Evolutionary conservation across 2,888 invertebrate genomes (phyloP), one percentile per base, ranked within the genome.

Genomic region (Cerceris rybyensis): DNA sequence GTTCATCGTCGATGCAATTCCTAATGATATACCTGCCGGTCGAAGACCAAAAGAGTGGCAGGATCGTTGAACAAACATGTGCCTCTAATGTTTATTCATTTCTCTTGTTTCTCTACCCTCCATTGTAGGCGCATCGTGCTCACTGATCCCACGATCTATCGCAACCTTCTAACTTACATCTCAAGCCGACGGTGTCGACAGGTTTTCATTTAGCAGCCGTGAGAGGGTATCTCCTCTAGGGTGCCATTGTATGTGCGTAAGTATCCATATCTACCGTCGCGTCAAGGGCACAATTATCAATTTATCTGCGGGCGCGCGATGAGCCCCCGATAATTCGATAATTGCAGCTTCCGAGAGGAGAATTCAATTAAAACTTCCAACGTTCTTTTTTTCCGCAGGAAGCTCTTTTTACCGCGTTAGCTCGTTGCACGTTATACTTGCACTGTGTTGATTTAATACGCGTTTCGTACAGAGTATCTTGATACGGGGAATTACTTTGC

Each of bases 51-150:
- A 75, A 55, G 66, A 60, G 67, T 54, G n/a, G n/a, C n/a, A 59
- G 66, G 64, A 70, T 73, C 72, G 69, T 63, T 43, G 66, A 58
- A 63, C 75, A 80, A 82, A 82, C 76, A 74, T 49, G 70, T 63
- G 57, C 39, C 54, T 70, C 75, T 43, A 72, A 85, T 84, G 80
- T 84, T 83, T 83, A 85, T 84, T 85, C 83, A 85, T 80, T 64
- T 57, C 58, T 50, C 69, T 59, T 70, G 46, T 54, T 66, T 59
- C 70, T 52, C 63, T 61, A 66, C 54, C 67, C 71, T 75, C 72
- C 68, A 83, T 85, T 83, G 80, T 75, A 58, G 59, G 16, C 43
- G 61, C 28, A 28, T 28, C 28, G 55, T 9, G 52, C 72, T 58
- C 17, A 66, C 59, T 59, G 71, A 58, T 77, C 86, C 72, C 83